Conservation (phyloP, 2,797 vertebrate genomes). For the Mus minutoides region DNA sequence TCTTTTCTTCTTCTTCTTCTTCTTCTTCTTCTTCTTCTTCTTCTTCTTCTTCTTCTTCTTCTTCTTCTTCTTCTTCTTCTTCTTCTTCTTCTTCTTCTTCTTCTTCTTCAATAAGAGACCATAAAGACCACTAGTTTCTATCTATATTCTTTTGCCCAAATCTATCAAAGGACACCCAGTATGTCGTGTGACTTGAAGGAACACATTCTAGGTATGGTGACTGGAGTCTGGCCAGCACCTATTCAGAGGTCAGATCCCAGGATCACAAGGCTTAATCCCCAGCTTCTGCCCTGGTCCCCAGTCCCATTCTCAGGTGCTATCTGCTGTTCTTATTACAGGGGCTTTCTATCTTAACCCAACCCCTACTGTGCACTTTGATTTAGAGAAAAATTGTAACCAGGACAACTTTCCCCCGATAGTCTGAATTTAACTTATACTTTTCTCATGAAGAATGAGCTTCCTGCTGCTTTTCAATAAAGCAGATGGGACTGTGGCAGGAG, state of each 20-base stretch:
- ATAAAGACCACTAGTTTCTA: background rate
- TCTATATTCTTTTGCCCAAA: background rate
- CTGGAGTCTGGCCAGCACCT: background rate
- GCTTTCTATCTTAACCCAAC: background rate
- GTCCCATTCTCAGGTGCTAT: background rate
- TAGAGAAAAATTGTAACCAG: background rate
- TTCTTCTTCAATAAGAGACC: background rate
- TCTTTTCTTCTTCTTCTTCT: too few relatives aligned
- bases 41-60: too few relatives aligned
- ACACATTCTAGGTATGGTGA: background rate
- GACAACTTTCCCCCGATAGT: constrained; percentile 24
- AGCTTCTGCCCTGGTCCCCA: background rate
- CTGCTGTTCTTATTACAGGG: background rate
- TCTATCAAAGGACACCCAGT: background rate
- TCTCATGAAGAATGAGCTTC: constrained; percentile 53
- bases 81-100: too few relatives aligned
- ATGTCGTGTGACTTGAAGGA: background rate
- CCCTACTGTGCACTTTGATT: background rate
- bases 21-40: too few relatives aligned
- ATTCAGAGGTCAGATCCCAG: background rate
- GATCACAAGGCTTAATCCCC: background rate
- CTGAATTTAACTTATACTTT: constrained; percentile 66
- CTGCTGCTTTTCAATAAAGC: constrained; percentile 70
- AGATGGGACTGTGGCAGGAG: constrained; percentile 4
- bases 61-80: too few relatives aligned